A percentile compares a stretch with the other conserved stretches of the same genome.
phyloP scores from a whole-genome alignment of 2,888 invertebrate species.

The Synergus laeviventris region DNA sequence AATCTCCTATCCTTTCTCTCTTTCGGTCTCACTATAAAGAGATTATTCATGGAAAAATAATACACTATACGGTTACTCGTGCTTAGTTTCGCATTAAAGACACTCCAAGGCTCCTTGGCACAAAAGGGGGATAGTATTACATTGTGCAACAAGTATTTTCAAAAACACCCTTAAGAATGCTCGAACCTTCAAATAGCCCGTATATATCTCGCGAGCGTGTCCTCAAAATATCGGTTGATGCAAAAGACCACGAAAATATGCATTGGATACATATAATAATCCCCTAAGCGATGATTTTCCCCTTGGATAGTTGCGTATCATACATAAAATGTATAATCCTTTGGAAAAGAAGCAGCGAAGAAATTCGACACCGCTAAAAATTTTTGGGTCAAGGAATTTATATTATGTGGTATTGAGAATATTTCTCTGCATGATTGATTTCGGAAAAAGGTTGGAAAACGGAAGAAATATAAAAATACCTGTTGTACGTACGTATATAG shows the following conservation, averaged over 20 bases:
- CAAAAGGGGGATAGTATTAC: conserved; percentile 73
- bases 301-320: neutral
- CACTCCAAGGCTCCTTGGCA: conserved; percentile 61
- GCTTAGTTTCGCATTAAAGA: conserved; percentile 71
- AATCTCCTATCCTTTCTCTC: conserved; percentile 19
- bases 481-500: neutral
- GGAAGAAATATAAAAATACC: conserved; percentile 17
- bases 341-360: conserved; percentile 13
- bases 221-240: conserved; percentile 71
- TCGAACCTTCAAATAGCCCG: conserved; percentile 73
- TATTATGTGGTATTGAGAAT: neutral
- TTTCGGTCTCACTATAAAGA: conserved; percentile 52
- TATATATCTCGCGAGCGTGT: conserved; percentile 64
- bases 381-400: conserved; percentile 9
- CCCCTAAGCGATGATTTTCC: conserved; percentile 32
- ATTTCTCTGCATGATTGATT: conserved; percentile 28
- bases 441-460: neutral
- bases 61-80: conserved; percentile 62
- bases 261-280: conserved; percentile 44
- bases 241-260: conserved; percentile 45
- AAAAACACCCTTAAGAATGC: conserved; percentile 72
- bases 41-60: conserved; percentile 69
- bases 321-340: conserved; percentile 23
- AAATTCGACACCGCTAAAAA: conserved; percentile 12
- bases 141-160: conserved; percentile 74